Percentiles rank a stretch among this genome's conserved stretches.
Conservation (phyloP, 1,140 invertebrate genomes). For the Camponotus floridanus region DNA sequence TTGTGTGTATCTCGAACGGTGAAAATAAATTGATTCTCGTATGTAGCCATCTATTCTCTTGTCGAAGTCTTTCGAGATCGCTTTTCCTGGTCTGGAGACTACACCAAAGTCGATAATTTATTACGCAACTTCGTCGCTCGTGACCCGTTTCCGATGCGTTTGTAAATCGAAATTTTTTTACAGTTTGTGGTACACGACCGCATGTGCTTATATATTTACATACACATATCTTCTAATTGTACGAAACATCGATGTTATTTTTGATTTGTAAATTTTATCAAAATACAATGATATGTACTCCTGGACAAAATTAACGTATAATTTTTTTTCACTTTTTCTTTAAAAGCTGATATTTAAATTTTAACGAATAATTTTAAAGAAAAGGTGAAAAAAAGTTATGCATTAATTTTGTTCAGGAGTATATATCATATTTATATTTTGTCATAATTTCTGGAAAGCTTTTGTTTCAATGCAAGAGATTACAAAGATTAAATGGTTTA, state of each 20-base stretch:
- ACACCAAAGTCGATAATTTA: slow-evolving; percentile 65
- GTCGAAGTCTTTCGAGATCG: slow-evolving; percentile 54
- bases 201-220: background rate
- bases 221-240: background rate
- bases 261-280: background rate
- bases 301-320: too few relatives aligned
- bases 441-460: background rate
- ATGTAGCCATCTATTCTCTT: slow-evolving; percentile 31
- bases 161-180: slow-evolving; percentile 40
- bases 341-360: too few relatives aligned
- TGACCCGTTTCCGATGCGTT: slow-evolving; percentile 28
- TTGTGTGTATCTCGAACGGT: background rate
- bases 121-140: slow-evolving; percentile 56
- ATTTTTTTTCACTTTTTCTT: too few relatives aligned
- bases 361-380: too few relatives aligned
- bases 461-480: background rate
- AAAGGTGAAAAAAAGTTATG: too few relatives aligned
- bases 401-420: too few relatives aligned
- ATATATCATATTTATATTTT: background rate
- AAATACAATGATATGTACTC: background rate
- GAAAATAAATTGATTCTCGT: slow-evolving; percentile 62
- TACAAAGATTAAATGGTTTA: background rate
- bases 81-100: slow-evolving; percentile 5
- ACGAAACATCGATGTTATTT: background rate
- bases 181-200: background rate